Base-by-base conservation (phyloP, 2,888 invertebrate species). In the Noctua comes region DNA sequence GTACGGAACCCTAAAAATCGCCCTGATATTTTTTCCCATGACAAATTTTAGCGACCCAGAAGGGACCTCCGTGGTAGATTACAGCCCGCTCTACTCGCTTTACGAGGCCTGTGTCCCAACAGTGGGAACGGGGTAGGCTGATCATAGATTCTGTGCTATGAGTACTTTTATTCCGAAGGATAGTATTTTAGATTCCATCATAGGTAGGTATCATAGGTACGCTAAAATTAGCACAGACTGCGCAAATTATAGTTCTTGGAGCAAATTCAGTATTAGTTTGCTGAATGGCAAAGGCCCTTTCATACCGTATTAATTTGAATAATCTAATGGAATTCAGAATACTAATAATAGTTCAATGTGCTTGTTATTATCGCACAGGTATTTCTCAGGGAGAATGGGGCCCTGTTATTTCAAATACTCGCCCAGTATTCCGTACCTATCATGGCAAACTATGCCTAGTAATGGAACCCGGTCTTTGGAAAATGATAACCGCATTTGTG, bases 251-350 rank as follows among this genome's bases (percentile, higher is more conserved):
- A 21, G 51, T 70, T 48, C 54, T 46, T 46, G 36, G 31, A 46
- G 59, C 51, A 51, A 82, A 82, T 81, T 80, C 36, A 65, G 36
- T 59, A 21, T 46, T 72, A 74, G 62, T 68, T 79, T 40, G 18
- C 36, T 36, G 40, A 77, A 73, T 48, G 76, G 78, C 64, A 40
- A 72, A 71, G 72, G 27, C 68, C 81, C 57, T 72, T 79, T 76
- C 76, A 36, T 48, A 69, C 36, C 66, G 82, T 79, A 66, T 76
- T 76, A 81, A 80, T 76, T 77, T 73, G 59, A 85, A 83, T 77
- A 72, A 74, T 77, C 36, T 85, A 69, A 79, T 76, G n/a, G 46
- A 77, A 76, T 82, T 68, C 31, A 27, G 75, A 66, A 66, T 74
- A 57, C 48, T 57, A 48, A 75, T 66, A 57, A 65, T 73, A 40